Evolutionary conservation across 2,797 vertebrate genomes (phyloP).

Genomic region (Lutjanus campechanus): DNA sequence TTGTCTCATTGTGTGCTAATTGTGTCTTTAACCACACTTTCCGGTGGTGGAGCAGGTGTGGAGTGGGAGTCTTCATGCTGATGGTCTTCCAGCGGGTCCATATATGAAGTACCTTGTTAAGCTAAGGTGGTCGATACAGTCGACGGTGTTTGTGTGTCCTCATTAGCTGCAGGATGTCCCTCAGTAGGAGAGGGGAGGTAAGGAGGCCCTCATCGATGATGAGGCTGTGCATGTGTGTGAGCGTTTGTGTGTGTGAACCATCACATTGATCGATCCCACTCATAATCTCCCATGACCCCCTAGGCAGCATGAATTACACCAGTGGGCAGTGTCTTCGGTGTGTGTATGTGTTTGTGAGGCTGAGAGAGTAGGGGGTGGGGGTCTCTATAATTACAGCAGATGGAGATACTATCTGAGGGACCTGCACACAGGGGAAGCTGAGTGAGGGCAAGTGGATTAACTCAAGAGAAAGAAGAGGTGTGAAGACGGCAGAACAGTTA

Average conservation of each 20-base stretch:
- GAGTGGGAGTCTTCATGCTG: constrained; percentile 60
- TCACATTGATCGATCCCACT: constrained; percentile 87
- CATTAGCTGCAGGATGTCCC: constrained; percentile 88
- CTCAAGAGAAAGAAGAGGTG: constrained; percentile 68
- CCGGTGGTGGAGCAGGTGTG: constrained; percentile 63
- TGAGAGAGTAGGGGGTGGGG: constrained; percentile 61
- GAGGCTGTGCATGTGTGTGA: constrained; percentile 65
- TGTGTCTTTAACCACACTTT: constrained; percentile 76
- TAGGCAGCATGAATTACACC: constrained; percentile 84
- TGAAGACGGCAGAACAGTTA: constrained; percentile 50
- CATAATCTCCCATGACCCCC: constrained; percentile 86
- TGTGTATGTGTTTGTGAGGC: constrained; percentile 66
- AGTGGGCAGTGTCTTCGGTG: constrained; percentile 74
- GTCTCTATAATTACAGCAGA: constrained; percentile 83
- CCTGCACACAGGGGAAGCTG: constrained; percentile 65
- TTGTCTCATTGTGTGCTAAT: constrained; percentile 70
- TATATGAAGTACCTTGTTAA: constrained; percentile 84
- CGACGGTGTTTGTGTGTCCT: constrained; percentile 83
- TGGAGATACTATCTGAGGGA: constrained; percentile 81
- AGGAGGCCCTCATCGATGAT: constrained; percentile 85
- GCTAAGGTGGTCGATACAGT: constrained; percentile 81
- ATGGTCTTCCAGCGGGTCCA: constrained; percentile 76
- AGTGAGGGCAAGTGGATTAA: constrained; percentile 81
- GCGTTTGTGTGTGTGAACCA: constrained; percentile 80
- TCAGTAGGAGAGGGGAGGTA: constrained; percentile 83